Percentiles rank a stretch among this genome's conserved stretches.
phyloP scores from a whole-genome alignment of 1,140 invertebrate species.

The Vanessa tameamea region DNA sequence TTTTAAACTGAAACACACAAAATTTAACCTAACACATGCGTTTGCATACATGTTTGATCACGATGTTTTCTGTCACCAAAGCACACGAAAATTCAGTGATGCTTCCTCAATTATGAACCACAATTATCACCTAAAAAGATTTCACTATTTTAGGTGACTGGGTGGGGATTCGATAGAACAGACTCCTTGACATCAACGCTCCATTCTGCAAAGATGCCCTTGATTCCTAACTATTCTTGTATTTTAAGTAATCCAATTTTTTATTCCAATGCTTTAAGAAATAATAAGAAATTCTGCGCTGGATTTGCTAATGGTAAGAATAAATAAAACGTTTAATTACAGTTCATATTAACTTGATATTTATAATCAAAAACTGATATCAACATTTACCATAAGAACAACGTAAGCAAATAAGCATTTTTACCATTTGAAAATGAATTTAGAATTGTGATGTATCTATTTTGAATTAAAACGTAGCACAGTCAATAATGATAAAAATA shows the following conservation, averaged over 20 bases:
- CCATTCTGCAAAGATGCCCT: constrained; percentile 53
- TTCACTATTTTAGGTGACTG: constrained; percentile 54
- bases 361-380: not conserved
- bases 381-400: not conserved
- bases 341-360: not conserved
- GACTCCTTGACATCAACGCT: constrained; percentile 49
- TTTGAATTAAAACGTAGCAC: too few relatives aligned
- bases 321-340: not conserved
- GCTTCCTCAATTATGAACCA: too few relatives aligned
- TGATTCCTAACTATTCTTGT: constrained; percentile 52
- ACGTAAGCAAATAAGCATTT: too few relatives aligned
- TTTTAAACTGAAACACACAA: too few relatives aligned
- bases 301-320: constrained; percentile 59
- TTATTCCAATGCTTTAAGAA: constrained; percentile 50
- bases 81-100: too few relatives aligned
- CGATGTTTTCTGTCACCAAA: too few relatives aligned
- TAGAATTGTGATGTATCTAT: too few relatives aligned
- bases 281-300: constrained; percentile 59
- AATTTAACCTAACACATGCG: too few relatives aligned
- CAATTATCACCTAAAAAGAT: not conserved
- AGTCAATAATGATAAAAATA: too few relatives aligned
- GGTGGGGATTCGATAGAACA: constrained; percentile 63
- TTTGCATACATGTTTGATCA: too few relatives aligned
- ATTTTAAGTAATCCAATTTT: constrained; percentile 61
- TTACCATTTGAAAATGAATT: too few relatives aligned